Evolutionary conservation across 2,888 invertebrate genomes (phyloP).

Genomic region (Sesia apiformis): DNA sequence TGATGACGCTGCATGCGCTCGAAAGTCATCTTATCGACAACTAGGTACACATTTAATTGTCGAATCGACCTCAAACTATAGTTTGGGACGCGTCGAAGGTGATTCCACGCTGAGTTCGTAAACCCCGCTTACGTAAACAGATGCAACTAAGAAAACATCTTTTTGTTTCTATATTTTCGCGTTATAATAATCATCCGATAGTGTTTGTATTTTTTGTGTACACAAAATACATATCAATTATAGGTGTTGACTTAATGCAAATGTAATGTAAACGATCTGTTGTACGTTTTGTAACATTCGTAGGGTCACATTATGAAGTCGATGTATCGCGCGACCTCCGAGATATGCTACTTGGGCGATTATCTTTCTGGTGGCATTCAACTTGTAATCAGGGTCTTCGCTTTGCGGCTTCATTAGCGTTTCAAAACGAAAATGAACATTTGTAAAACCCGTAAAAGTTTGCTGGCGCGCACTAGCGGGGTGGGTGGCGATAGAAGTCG

Average conservation of each 20-base stretch:
- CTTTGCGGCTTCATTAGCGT: not conserved
- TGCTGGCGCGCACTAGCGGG: constrained; percentile 1
- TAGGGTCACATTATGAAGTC: constrained; percentile 8
- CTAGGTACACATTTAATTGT: constrained; percentile 41
- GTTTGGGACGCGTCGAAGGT: constrained; percentile 65
- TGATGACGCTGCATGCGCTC: constrained; percentile 6
- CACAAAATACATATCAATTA: constrained; percentile 7
- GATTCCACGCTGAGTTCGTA: constrained; percentile 50
- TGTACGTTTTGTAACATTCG: constrained; percentile 2
- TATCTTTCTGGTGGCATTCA: too few relatives aligned
- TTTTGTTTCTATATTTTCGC: constrained; percentile 1
- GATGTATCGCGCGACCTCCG: not conserved
- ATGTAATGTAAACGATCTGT: not conserved
- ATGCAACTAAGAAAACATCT: constrained; percentile 51
- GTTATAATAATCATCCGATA: not conserved
- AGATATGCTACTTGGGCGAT: too few relatives aligned
- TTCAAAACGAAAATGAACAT: not conserved
- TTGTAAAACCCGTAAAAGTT: not conserved
- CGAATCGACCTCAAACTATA: constrained; percentile 59
- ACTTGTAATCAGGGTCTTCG: too few relatives aligned
- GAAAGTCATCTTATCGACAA: constrained; percentile 50
- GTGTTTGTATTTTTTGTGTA: not conserved
- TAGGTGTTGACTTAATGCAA: constrained; percentile 9
- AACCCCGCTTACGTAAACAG: constrained; percentile 62
- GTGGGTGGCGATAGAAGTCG: constrained; percentile 5